Conservation (phyloP, 2,113 vertebrate species). For the Bungarus multicinctus region DNA sequence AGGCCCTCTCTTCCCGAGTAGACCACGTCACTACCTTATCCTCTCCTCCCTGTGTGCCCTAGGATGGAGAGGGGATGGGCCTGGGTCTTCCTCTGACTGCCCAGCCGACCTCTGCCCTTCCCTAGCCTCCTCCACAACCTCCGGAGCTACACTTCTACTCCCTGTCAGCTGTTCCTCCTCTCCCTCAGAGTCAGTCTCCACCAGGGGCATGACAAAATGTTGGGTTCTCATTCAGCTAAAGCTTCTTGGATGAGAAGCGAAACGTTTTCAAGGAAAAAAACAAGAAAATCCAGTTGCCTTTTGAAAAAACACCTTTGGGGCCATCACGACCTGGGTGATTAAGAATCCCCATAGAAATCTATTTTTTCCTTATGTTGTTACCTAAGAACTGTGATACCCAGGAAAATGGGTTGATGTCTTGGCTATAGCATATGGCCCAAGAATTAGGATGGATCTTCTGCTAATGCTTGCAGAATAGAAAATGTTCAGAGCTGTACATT, state of each 20-base stretch:
- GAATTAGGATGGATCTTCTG: not conserved
- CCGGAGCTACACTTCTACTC: no score
- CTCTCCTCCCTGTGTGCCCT: no score
- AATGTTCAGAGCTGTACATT: not conserved
- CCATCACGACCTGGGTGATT: not conserved
- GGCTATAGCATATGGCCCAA: not conserved
- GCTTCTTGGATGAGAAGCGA: not conserved
- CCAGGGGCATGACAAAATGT: not conserved
- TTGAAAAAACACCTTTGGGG: not conserved
- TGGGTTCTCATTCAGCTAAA: not conserved
- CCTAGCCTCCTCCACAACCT: no score
- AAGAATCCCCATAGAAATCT: not conserved
- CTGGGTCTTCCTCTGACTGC: no score
- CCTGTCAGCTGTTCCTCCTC: no score
- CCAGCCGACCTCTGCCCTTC: no score
- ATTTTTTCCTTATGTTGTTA: not conserved
- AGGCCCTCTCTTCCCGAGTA: no score
- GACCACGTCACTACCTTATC: no score
- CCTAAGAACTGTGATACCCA: not conserved
- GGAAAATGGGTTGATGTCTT: not conserved
- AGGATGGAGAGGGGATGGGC: no score
- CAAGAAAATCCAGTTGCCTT: not conserved
- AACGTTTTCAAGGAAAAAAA: no score
- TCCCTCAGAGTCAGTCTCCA: no score
- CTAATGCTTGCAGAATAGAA: not conserved